These are phyloP conservation scores for Catajapyx aquilonaris DNA, from an alignment of 1,140 invertebrate species.

Conservation along the genomic window DNA sequence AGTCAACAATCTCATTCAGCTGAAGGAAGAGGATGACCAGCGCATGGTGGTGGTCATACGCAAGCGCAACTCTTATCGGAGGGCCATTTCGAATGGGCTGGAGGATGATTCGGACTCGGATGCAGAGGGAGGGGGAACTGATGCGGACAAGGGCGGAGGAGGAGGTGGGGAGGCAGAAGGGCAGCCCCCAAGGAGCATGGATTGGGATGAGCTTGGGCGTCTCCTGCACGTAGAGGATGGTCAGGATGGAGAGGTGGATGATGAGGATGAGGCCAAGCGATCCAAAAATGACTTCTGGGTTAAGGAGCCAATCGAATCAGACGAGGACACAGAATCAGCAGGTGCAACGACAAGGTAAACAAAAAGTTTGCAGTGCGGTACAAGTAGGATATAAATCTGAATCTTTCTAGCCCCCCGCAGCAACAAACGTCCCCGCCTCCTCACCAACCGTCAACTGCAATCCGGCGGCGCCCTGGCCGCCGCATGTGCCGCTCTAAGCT, in stretches of 20 bases:
- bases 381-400: no score
- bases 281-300: no score
- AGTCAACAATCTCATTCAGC: constrained; percentile 55
- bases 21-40: constrained; percentile 72
- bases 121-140: no score
- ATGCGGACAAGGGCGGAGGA: no score
- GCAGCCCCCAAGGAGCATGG: constrained; percentile 11
- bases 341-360: no score
- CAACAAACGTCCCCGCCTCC: no score
- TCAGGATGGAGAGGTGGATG: not conserved
- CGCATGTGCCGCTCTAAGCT: constrained; percentile 39
- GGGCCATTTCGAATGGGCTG: constrained; percentile 15
- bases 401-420: no score
- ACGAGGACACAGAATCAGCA: no score
- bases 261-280: no score
- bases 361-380: no score
- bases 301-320: no score
- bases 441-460: constrained; percentile 45
- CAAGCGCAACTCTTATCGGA: constrained; percentile 41
- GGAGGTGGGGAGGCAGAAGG: constrained; percentile 14
- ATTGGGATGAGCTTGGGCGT: no score
- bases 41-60: constrained; percentile 44
- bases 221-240: not conserved
- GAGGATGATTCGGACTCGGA: constrained; percentile 3
- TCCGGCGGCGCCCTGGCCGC: constrained; percentile 40